Evolutionary conservation across 1,140 invertebrate species (phyloP).

Genomic region (Drosophila sulfurigaster): DNA sequence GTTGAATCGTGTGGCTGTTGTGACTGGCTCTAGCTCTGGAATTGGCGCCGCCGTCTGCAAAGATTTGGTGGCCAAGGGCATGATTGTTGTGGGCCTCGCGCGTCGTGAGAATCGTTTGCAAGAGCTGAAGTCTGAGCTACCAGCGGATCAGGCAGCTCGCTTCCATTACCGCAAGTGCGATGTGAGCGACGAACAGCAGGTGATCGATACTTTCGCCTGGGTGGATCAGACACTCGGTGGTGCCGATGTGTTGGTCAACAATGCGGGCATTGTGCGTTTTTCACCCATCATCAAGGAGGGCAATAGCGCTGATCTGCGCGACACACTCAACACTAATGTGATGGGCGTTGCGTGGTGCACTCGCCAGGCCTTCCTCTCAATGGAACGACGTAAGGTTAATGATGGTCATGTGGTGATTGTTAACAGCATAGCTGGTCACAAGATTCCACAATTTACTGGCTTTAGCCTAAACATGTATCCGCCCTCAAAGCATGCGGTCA

Average conservation of each 20-base stretch:
- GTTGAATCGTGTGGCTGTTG: conserved; percentile 51
- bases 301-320: conserved; percentile 40
- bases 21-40: conserved; percentile 85
- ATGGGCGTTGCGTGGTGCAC: conserved; percentile 88
- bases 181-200: conserved; percentile 87
- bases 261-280: conserved; percentile 87
- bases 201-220: conserved; percentile 88
- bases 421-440: conserved; percentile 87
- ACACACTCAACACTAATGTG: conserved; percentile 88
- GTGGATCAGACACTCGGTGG: conserved; percentile 87
- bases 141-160: conserved; percentile 67
- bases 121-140: conserved; percentile 69
- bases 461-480: conserved; percentile 85
- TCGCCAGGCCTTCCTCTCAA: conserved; percentile 88
- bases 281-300: conserved; percentile 23
- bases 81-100: conserved; percentile 89
- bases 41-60: conserved; percentile 85
- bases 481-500: conserved; percentile 89
- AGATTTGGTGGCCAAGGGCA: conserved; percentile 85
- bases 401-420: conserved; percentile 90
- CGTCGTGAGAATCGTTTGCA: conserved; percentile 86
- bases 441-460: conserved; percentile 76
- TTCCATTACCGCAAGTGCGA: conserved; percentile 86
- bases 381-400: conserved; percentile 87
- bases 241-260: conserved; percentile 90